Base-by-base conservation (phyloP, 30 jellyfish, hydroid and myxozoan genomes). In the Cassiopea xamachana region DNA sequence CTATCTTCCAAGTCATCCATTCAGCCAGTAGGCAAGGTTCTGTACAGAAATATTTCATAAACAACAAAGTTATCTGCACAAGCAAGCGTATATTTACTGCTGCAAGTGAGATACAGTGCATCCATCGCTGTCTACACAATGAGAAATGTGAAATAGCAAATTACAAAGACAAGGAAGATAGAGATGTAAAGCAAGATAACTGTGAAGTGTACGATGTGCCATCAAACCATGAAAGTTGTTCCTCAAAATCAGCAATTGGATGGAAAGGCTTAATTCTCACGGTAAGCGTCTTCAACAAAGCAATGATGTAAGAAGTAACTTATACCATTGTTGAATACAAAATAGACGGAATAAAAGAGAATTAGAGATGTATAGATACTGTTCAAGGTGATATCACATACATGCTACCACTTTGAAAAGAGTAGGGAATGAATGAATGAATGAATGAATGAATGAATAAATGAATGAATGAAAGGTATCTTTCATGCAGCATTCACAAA, bases 201-300 rank as follows among this genome's bases (percentile, higher is more conserved):
- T 71, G 80, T 43, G 80, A 71, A 71, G 55, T 19, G 10, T 71
- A 14, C 39, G n/a, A 71, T 71, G 58, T 71, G n/a, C 80, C 80
- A 0, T 19, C 80, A 71, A 1, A 71, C 27, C 50, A 71, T 71
- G 15, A 27, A 27, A 71, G 80, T 55, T 71, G 80, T 71, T 71
- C 80, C 15, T 71, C 55, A 18, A 7, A 4, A 2, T 0, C 0
- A 2, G 51, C 0, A 14, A 16, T 0, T 1, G 55, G 80, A 6
- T 71, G 80, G 80, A 71, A 71, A 19, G 51, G 58, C n/a, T 12
- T 71, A 15, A 19, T 43, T 12, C 27, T 71, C 16, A 12, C 6
- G 39, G 80, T 71, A 43, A 71, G 80, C 0, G 7, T 44, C 69
- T 27, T 27, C 39, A 27, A 27, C 39, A 27, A 27, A 27, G 39